Evolutionary conservation across 2,797 vertebrate genomes (phyloP).

Genomic region (Hydrophis major): DNA sequence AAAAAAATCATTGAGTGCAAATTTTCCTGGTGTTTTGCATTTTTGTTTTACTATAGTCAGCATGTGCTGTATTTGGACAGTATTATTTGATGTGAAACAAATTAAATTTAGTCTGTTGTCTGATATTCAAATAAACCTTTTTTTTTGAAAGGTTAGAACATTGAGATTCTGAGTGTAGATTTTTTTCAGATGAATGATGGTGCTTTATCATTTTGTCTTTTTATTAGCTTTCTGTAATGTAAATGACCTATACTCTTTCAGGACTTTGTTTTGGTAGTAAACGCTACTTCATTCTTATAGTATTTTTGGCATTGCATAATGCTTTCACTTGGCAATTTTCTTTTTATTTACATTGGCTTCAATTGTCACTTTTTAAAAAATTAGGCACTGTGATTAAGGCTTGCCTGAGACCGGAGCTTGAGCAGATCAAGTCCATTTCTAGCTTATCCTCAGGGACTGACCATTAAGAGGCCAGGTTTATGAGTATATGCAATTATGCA

Average conservation of each 20-base stretch:
- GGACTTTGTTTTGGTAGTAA: neutral
- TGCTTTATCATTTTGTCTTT: neutral
- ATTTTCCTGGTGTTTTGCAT: neutral
- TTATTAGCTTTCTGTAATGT: neutral
- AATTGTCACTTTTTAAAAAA: neutral
- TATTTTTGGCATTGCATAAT: neutral
- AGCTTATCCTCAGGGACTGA: neutral
- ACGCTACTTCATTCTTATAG: neutral
- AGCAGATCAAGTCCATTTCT: neutral
- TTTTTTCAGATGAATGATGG: neutral
- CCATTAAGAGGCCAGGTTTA: neutral
- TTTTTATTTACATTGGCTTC: neutral
- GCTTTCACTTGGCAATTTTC: neutral
- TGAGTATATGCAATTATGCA: neutral
- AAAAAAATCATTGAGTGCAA: neutral
- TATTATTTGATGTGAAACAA: neutral
- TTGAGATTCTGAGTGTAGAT: neutral
- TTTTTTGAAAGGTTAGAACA: neutral
- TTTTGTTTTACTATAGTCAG: neutral
- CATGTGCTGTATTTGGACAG: neutral
- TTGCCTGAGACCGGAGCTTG: accelerated
- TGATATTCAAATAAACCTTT: neutral
- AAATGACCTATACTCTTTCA: neutral
- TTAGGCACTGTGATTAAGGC: neutral
- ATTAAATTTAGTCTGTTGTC: neutral